Percentiles rank a stretch among this genome's conserved stretches.
These are phyloP conservation scores for Fratercula arctica DNA, from an alignment of 2,797 vertebrate species.

Conservation along the genomic window DNA sequence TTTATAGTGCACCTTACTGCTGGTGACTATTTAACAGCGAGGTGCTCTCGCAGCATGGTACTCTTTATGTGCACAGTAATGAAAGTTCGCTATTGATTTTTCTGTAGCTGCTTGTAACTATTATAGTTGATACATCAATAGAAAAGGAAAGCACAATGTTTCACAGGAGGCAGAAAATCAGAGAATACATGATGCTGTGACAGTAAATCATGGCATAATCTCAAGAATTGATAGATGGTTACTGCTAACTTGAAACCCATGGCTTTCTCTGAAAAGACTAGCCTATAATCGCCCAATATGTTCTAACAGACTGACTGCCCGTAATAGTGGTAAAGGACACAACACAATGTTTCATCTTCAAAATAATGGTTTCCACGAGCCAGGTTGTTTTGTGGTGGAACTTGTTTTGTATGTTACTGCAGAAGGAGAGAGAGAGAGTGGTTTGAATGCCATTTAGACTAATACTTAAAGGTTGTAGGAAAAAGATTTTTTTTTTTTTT, in stretches of 20 bases:
- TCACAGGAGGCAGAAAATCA: constrained; percentile 91
- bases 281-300: constrained; percentile 78
- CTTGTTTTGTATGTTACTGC: background rate
- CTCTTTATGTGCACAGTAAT: constrained; percentile 86
- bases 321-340: constrained; percentile 76
- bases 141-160: constrained; percentile 96
- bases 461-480: background rate
- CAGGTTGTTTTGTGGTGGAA: background rate
- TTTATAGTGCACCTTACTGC: constrained; percentile 15
- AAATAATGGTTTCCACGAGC: background rate
- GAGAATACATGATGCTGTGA: constrained; percentile 80
- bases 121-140: constrained; percentile 99
- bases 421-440: background rate
- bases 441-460: background rate
- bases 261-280: constrained; percentile 79
- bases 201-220: constrained; percentile 94
- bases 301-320: constrained; percentile 89
- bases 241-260: constrained; percentile 87
- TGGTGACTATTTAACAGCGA: constrained; percentile 45
- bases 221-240: constrained; percentile 89
- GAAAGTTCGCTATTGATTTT: constrained; percentile 99
- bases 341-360: constrained; percentile 58
- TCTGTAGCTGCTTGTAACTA: constrained; percentile 98
- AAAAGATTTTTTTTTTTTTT: background rate
- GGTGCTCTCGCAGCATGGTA: constrained; percentile 38